These are phyloP conservation scores for Uromys caudimaculatus DNA, from an alignment of 2,797 vertebrate species.

Conservation along the genomic window DNA sequence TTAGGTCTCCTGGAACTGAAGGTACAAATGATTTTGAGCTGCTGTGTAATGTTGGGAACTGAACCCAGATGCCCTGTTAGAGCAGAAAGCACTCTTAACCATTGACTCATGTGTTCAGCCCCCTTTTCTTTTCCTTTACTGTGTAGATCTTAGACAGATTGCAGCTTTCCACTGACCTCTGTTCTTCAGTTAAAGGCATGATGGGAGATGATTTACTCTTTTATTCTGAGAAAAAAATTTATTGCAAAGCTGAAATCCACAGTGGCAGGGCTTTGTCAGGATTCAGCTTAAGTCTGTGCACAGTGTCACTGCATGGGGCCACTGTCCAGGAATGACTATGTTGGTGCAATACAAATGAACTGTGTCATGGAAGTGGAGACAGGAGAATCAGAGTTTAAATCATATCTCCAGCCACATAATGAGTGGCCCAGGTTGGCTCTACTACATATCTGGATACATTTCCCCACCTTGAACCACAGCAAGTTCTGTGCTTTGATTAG, in stretches of 20 bases:
- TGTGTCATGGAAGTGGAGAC: not conserved
- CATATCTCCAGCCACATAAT: not conserved
- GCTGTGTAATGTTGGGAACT: not conserved
- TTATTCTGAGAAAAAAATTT: not conserved
- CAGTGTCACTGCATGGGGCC: not conserved
- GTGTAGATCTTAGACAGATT: not conserved
- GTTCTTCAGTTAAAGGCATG: slow-evolving; percentile 7
- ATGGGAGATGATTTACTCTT: not conserved
- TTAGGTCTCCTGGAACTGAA: not conserved
- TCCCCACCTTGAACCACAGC: not conserved
- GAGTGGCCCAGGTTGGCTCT: not conserved
- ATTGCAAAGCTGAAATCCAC: not conserved
- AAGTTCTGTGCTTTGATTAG: not conserved
- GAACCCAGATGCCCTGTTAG: not conserved
- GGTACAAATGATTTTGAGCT: not conserved
- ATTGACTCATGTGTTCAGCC: not conserved
- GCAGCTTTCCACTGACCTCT: slow-evolving; percentile 20
- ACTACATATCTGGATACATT: not conserved
- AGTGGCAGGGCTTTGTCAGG: not conserved
- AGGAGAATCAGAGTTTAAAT: not conserved
- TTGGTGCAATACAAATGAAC: not conserved
- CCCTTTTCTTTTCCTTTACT: not conserved
- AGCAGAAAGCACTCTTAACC: not conserved
- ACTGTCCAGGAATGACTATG: not conserved
- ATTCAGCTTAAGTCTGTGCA: too few relatives aligned